Evolutionary conservation across 92 coral and sea anemone genomes (phyloP), one percentile per base, ranked within the genome.

Genomic region (Siderastrea siderea): DNA sequence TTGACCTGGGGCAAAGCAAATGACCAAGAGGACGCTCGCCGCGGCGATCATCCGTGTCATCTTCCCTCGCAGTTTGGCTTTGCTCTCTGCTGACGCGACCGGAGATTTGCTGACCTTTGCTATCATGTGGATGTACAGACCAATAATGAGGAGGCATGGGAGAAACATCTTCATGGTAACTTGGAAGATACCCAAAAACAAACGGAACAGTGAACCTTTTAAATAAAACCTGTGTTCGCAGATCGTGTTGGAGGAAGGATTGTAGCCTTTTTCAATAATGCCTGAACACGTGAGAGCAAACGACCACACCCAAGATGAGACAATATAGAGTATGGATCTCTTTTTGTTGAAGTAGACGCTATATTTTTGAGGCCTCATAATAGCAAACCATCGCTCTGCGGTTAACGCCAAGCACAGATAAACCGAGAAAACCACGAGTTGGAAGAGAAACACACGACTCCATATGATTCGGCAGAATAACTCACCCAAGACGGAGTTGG

Each of bases 311-410:
- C 38, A 26, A 26, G 38, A 74, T 26, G 91, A 83, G 74, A 87
- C 45, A 66, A 83, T 9, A 96, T 50, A 12, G 88, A 89, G 15
- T 76, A 43, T 76, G 38, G 90, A 84, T 54, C 88, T 87, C 51
- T 68, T 69, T n/a, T 81, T 85, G 17, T 86, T 83, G 51, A 88
- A 76, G 47, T 82, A 76, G 13, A 69, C 73, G 64, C 70, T 92
- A 90, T 94, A 94, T 46, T 77, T 82, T 78, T 88, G 62, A 7
- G 99, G 99, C 82, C 82, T 96, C 99, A 95, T 77, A 26, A 26
- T 26, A 26, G 38, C 38, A 26, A 26, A 26, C 38, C 38, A 26
- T 26, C 38, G 38, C 38, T 96, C 99, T 26, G 84, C 78, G 10
- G 99, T 90, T 90, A 96, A 86, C 19, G 76, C 85, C 79, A 91